Conservation (phyloP, 2,888 invertebrate species). For the Escarpia spicata region DNA sequence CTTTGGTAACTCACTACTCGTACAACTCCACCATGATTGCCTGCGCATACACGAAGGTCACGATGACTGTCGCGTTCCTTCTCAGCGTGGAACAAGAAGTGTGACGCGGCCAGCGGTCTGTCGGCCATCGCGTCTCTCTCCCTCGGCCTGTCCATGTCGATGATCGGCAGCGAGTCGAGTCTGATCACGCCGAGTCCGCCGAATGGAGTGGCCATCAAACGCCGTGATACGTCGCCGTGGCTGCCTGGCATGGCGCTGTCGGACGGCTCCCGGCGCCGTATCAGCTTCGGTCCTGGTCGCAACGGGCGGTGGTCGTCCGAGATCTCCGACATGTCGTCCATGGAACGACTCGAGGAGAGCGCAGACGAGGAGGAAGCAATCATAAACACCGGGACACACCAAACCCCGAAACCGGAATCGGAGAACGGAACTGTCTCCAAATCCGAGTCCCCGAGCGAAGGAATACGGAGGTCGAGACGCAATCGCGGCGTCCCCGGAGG, state of each 20-base stretch:
- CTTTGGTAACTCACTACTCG: no score
- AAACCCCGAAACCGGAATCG: background rate
- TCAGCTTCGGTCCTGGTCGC: background rate
- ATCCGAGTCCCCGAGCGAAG: background rate
- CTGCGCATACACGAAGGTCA: background rate
- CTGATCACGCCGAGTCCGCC: background rate
- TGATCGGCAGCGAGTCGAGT: constrained; percentile 35
- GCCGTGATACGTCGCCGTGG: background rate
- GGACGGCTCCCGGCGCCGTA: background rate
- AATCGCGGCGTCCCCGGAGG: constrained; percentile 1
- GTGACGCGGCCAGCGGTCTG: constrained; percentile 43
- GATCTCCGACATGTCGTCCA: background rate
- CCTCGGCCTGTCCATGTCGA: constrained; percentile 44
- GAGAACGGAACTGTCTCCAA: background rate
- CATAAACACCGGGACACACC: background rate
- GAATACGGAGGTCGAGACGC: background rate
- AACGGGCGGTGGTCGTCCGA: background rate
- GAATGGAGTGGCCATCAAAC: background rate
- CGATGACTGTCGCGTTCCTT: background rate
- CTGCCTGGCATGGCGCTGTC: background rate
- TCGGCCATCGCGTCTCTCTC: constrained; percentile 44
- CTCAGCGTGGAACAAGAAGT: constrained; percentile 27
- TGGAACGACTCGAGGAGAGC: background rate
- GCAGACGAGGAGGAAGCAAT: background rate
- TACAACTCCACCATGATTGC: background rate